Base-by-base conservation (phyloP, 2,888 invertebrate species). In the Willowsia nigromaculata region DNA sequence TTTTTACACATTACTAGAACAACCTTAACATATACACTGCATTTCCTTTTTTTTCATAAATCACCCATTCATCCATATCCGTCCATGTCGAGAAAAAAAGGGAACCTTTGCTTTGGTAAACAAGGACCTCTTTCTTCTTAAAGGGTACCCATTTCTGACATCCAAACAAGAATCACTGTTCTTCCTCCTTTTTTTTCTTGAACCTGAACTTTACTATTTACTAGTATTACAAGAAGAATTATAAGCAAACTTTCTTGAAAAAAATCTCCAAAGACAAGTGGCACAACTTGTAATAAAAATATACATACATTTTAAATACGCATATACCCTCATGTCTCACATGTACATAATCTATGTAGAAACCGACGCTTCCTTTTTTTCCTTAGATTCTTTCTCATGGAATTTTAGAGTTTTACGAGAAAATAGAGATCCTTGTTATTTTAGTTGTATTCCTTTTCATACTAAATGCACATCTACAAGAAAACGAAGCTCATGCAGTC, bases 321-420 rank as follows among this genome's bases (percentile, higher is more conserved):
- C 30, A 59, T 25, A 2, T 25, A 25, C 11, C 11, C 5, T 6
- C 30, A 30, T 59, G 15, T 18, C 4, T 7, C 13, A 30, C 30
- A 2, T 7, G 25, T 30, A 13, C 30, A n/a, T 27, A 18, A 9
- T 30, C 0, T 25, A 30, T 27, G 11, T 1, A 13, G 9, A 74
- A n/a, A 47, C 1, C 1, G 37, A 68, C 11, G 68, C 27, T 74
- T 25, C 47, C n/a, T 47, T 43, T 25, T 71, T 68, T 40, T 40
- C 15, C 40, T 27, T 9, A 15, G n/a, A 33, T 33, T 65, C 15
- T 18, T 43, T 62, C 33, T 33, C 27, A 65, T 65, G 65, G 65
- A 65, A 65, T 65, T 65, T 65, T 37, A 65, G 37, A 65, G 4
- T 65, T 65, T 65, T 65, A 65, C 18, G n/a, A 65, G 25, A 37